Base-by-base conservation (phyloP, 2,888 invertebrate genomes). In the Parnassius mnemosyne region DNA sequence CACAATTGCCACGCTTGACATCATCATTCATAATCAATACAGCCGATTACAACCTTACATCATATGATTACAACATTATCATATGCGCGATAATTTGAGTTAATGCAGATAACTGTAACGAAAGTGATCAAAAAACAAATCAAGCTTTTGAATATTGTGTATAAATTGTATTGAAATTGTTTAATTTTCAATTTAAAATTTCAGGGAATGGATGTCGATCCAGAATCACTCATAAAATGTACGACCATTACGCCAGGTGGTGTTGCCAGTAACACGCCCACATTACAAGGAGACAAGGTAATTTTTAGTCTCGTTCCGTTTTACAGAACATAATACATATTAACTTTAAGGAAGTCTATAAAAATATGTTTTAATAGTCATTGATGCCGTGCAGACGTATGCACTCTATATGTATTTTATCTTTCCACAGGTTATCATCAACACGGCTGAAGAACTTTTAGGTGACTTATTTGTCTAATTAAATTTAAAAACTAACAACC, bases 181-280 rank as follows among this genome's bases (percentile, higher is more conserved):
- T 20, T 20, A 20, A 20, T 20, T 20, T 20, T 7, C 5, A 34
- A 12, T 53, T 47, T n/a, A 53, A 54, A 52, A 47, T 51, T 65
- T 12, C 66, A 90, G 84, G 76, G 71, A 20, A 85, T 92, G 86
- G 92, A 92, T 3, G 76, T 92, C 47, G 92, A 92, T 60, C 92
- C 92, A 0, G 92, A 92, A 67, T 84, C 89, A 0, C 69, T 92
- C 57, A 92, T 92, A 69, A 90, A 90, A 68, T 92, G 92, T 66
- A 89, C 90, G 0, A 90, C 92, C 0, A 91, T 92, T 54, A 89
- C 89, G 0, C 83, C 92, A 0, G 85, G 87, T 0, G 91, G 92
- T 57, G 78, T 91, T 51, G 85, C 92, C 61, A 89, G 86, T 64
- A 89, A 83, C 57, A 83, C 83, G 0, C 87, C 85, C 0, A 68